A percentile compares a stretch with the other conserved stretches of the same genome.
These are phyloP conservation scores for Nomia melanderi DNA, from an alignment of 1,140 invertebrate species.

Conservation along the genomic window DNA sequence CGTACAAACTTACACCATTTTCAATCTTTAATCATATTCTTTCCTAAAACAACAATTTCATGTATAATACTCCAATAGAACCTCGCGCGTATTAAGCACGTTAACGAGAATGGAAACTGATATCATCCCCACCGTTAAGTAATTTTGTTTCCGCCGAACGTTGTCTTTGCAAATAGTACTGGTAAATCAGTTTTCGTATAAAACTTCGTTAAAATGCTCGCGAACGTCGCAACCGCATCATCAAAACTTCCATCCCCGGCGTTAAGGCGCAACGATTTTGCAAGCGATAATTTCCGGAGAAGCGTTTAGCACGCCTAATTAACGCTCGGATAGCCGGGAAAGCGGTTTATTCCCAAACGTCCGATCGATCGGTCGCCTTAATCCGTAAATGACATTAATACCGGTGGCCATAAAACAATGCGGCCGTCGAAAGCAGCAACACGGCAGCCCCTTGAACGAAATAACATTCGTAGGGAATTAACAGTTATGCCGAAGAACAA, in stretches of 20 bases:
- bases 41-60: too few relatives aligned
- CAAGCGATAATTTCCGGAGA: background rate
- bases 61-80: too few relatives aligned
- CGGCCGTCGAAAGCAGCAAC: background rate
- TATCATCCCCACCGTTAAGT: background rate
- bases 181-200: too few relatives aligned
- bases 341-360: conserved; percentile 29
- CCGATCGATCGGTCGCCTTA: conserved; percentile 25
- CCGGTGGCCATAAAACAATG: conserved; percentile 26
- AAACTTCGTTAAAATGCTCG: background rate
- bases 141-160: background rate
- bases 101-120: background rate
- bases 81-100: too few relatives aligned
- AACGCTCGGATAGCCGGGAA: background rate
- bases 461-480: conserved; percentile 52
- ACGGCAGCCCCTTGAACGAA: conserved; percentile 10
- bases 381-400: conserved; percentile 44
- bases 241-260: background rate
- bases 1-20: too few relatives aligned
- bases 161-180: background rate
- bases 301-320: conserved; percentile 2
- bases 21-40: too few relatives aligned
- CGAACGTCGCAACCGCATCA: background rate
- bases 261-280: conserved; percentile 8
- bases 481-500: conserved; percentile 45